Conservation (phyloP, 2,113 vertebrate genomes). For the Zapus hudsonius region DNA sequence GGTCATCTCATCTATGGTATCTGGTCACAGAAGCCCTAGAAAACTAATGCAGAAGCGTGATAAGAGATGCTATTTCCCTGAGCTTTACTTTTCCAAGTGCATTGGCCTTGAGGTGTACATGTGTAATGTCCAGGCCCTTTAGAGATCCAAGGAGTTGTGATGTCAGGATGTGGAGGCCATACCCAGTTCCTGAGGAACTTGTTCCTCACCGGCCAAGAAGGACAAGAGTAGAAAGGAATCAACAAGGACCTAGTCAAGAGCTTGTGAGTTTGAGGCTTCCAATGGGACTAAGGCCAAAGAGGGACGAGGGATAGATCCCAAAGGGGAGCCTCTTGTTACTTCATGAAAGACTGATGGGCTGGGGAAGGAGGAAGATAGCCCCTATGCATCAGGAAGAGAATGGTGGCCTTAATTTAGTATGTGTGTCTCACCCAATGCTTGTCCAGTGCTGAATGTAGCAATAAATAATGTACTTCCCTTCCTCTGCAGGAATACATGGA, state of each 20-base stretch:
- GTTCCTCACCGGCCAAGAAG: neutral
- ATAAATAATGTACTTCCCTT: neutral
- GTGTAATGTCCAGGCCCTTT: neutral
- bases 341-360: neutral
- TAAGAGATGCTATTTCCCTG: neutral
- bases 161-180: neutral
- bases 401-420: neutral
- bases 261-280: neutral
- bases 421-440: neutral
- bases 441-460: neutral
- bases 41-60: neutral
- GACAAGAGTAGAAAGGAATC: too few species aligned
- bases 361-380: neutral
- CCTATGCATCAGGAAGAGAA: accelerated
- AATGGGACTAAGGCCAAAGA: neutral
- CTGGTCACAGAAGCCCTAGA: too few species aligned
- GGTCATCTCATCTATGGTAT: neutral
- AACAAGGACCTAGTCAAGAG: neutral
- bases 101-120: too few species aligned
- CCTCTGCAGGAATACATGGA: neutral
- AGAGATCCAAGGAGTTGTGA: neutral
- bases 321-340: neutral
- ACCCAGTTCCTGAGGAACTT: neutral
- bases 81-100: neutral
- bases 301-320: too few species aligned